phyloP scores from a whole-genome alignment of 2,113 vertebrate species.

The Gymnorhina tibicen region DNA sequence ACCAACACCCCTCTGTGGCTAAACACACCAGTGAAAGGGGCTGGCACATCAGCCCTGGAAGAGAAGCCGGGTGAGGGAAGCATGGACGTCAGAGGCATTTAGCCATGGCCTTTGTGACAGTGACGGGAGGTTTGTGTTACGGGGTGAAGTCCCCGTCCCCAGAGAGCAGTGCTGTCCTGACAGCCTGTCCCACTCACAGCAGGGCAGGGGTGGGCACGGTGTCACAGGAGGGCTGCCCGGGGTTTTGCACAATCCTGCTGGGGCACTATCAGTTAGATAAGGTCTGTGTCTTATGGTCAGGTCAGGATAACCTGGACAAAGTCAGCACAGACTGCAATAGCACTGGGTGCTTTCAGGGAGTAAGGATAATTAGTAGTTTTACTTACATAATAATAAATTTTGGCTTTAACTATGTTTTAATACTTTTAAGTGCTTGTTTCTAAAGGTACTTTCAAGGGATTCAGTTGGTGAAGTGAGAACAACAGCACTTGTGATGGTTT shows the following conservation, averaged over 20 bases:
- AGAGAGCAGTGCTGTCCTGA: not conserved
- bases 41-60: rapidly evolving
- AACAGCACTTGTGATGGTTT: not conserved
- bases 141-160: not conserved
- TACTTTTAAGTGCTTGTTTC: not conserved
- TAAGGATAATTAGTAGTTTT: not conserved
- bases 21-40: rapidly evolving
- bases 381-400: not conserved
- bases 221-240: not conserved
- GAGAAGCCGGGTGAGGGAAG: not conserved
- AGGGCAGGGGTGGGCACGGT: rapidly evolving
- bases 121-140: rapidly evolving
- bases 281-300: not conserved
- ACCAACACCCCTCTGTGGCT: rapidly evolving
- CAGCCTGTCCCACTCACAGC: not conserved
- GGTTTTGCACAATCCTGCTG: constrained; percentile 31
- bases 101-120: not conserved
- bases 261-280: constrained; percentile 50
- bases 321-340: not conserved
- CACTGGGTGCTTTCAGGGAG: not conserved
- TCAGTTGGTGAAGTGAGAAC: not conserved
- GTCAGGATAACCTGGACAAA: constrained; percentile 58
- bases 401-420: not conserved
- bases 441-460: not conserved
- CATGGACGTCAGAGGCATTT: rapidly evolving